Evolutionary conservation across 2,113 vertebrate genomes (phyloP), one percentile per base, ranked within the genome.

Genomic region (Capreolus pygargus): DNA sequence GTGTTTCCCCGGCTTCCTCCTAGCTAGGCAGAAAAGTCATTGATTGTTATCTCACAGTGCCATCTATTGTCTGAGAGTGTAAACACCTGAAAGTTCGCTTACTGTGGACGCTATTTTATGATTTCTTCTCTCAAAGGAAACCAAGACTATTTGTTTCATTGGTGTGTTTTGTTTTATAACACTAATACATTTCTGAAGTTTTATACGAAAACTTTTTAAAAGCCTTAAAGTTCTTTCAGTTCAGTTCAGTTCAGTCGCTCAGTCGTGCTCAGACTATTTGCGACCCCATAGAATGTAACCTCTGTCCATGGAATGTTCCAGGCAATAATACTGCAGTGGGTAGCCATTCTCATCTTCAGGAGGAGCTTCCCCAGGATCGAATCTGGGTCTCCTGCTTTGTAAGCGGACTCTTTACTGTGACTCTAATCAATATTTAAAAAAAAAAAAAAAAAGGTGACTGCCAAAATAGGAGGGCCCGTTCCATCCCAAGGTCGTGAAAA

Each of bases 31-130:
- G 86, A 45, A 27, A 8, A 36, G 54, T 45, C 2, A 4, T 15
- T n/a, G 96, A 94, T 43, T 27, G 76, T 96, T 98, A 97, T 97
- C 58, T 92, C 98, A 97, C 97, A 99, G 97, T 98, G 99, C 99
- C 99, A 99, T 96, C 99, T 99, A 94, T 88, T 98, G 98, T 97
- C 95, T 36, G 14, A 97, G 98, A 96, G 57, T 13, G 28, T 16
- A 93, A 57, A 81, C 25, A 64, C 82, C 55, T 6, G 12, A 52
- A 95, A 81, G 25, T 19, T 36, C 39, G 21, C 91, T 96, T 12
- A 30, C 17, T 4, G 11, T 47, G 36, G 47, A 52, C 79, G 1
- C 1, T 83, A 33, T 87, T 89, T 95, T 78, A 7, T 50, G 52
- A 78, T 64, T 36, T 6, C 23, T 74, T 74, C 60, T 60, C 88